Evolutionary conservation across 2,797 vertebrate genomes (phyloP).

Genomic region (Tokudaia tokunoshimensis): DNA sequence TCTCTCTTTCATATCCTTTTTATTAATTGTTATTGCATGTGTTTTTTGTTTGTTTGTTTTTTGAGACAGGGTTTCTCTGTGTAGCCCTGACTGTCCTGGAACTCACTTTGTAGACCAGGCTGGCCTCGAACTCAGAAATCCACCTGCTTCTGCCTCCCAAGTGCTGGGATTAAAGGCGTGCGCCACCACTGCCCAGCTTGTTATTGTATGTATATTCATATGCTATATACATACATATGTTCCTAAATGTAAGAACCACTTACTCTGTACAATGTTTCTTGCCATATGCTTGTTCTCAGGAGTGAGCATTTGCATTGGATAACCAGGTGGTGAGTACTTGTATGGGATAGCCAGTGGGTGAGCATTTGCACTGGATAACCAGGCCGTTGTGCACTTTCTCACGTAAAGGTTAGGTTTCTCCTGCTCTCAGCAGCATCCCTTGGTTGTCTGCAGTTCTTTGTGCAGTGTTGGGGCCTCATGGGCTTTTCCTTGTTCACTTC

Average conservation of each 20-base stretch:
- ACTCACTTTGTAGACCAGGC: too few species aligned
- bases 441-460: neutral
- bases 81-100: too few species aligned
- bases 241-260: neutral
- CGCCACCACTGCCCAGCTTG: neutral
- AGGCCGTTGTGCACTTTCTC: neutral
- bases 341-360: too few species aligned
- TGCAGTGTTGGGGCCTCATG: neutral
- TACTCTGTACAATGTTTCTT: neutral
- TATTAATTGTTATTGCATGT: too few species aligned
- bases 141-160: too few species aligned
- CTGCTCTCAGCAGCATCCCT: neutral
- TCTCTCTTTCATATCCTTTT: too few species aligned
- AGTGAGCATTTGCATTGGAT: neutral
- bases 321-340: neutral
- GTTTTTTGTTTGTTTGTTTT: too few species aligned
- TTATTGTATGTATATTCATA: neutral
- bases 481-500: neutral
- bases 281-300: neutral
- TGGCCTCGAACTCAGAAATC: too few species aligned
- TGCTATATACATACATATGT: neutral
- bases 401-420: neutral
- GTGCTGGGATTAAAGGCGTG: too few species aligned
- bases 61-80: too few species aligned
- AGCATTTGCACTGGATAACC: neutral